Base-by-base conservation (phyloP, 2,888 invertebrate genomes). In the Melinaea marsaeus region DNA sequence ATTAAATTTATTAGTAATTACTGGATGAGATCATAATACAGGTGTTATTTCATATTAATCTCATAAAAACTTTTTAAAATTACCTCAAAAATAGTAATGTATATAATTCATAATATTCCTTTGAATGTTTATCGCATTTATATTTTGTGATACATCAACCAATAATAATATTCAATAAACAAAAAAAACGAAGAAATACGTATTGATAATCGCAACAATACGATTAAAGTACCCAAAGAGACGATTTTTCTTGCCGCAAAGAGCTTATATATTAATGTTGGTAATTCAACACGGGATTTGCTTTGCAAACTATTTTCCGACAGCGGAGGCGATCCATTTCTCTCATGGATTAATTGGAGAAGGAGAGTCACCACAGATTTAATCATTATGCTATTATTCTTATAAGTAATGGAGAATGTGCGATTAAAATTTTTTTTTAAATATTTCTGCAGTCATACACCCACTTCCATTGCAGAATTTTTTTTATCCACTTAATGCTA, bases 341-440 rank as follows among this genome's bases (percentile, higher is more conserved):
- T 73, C 76, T 79, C 74, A 72, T 64, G 72, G 74, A 80, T 81
- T 84, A 83, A 83, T 83, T 82, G 79, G 79, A 78, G 77, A 64
- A 60, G 61, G 76, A 79, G 79, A 76, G 76, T 79, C 76, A 79
- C 81, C 79, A 73, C 73, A 74, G 77, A 79, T 75, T 79, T 73
- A 74, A 76, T 77, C 75, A 76, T 75, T 70, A 54, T 57, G 61
- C 58, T 61, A 61, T 61, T 63, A 58, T 68, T 58, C 13, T 65
- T 58, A 37, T 69, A 68, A 69, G 59, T 61, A 45, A 62, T 54
- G 57, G 59, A 63, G 58, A 58, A 56, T 46, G 7, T 58, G 66
- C 63, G 66, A 45, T 67, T 66, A 1, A 22, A 22, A 61, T n/a
- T n/a, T n/a, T n/a, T n/a, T n/a, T 34, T 42, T n/a, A 35, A n/a